phyloP scores from a whole-genome alignment of 2,888 invertebrate genomes.

The Ischnus inquisitorius region DNA sequence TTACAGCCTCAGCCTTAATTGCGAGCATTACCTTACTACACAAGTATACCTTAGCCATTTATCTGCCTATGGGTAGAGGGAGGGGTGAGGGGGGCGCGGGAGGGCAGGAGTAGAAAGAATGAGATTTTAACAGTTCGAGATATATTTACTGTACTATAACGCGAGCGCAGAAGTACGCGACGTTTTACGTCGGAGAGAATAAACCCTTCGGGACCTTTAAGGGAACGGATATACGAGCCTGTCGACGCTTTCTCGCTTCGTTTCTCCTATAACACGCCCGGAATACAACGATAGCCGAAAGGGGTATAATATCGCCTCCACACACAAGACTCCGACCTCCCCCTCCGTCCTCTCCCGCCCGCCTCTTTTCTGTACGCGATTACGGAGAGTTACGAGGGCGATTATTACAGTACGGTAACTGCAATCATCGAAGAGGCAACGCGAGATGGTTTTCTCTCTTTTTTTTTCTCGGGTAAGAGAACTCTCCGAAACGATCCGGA shows the following conservation, averaged over 20 bases:
- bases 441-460: not conserved
- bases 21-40: constrained; percentile 77
- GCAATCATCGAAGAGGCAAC: constrained; percentile 42
- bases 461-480: constrained; percentile 11
- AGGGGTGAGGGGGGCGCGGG: not conserved
- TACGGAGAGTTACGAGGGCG: constrained; percentile 58
- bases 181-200: not conserved
- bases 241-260: constrained; percentile 42
- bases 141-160: constrained; percentile 2
- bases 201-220: constrained; percentile 24
- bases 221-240: constrained; percentile 28
- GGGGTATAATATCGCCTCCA: constrained; percentile 43
- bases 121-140: constrained; percentile 43
- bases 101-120: constrained; percentile 18
- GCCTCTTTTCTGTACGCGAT: constrained; percentile 35
- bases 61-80: constrained; percentile 17
- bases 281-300: constrained; percentile 22
- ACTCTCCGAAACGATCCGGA: not conserved
- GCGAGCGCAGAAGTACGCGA: not conserved
- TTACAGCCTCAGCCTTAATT: constrained; percentile 80
- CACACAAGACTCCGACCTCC: not conserved
- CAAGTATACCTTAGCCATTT: constrained; percentile 35
- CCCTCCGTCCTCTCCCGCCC: no score
- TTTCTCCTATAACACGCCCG: constrained; percentile 17
- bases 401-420: constrained; percentile 55